Evolutionary conservation across 37 sponge, comb jelly and placozoan species (phyloP), one percentile per base, ranked within the genome.

Genomic region (Beroe ovata): DNA sequence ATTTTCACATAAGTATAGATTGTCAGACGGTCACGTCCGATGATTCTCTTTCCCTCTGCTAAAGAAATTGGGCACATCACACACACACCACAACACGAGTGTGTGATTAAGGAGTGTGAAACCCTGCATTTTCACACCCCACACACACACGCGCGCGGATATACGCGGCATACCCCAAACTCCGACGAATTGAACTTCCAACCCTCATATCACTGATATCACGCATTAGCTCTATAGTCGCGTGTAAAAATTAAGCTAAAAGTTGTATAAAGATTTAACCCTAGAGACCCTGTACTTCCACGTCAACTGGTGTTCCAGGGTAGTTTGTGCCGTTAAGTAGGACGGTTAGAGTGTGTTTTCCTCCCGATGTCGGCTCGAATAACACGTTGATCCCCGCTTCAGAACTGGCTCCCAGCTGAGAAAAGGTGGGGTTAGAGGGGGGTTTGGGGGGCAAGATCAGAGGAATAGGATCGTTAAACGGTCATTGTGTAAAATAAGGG

Each of bases 301-400:
- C 84, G 28, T 77, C 84, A 23, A 77, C 84, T 0, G 84, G 84
- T 0, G 84, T 77, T 0, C 84, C 84, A 0, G 84, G 84, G 84
- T 77, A 77, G 84, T 77, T 77, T 1, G 16, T 42, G 4, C 84
- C 84, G 54, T 39, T 42, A 42, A 77, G 28, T 23, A 77, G 26
- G 54, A 77, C 84, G 4, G 84, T 77, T 54, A 77, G 47, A 8
- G 84, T 77, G 84, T 77, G 84, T 77, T 77, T 77, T n/a, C 84
- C 84, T 16, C 84, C 84, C 33, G 26, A 35, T 1, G 22, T 77
- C 8, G 84, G 84, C 25, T 77, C 84, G 33, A 77, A 77, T 54
- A 77, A 54, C 4, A 77, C 54, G 84, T 77, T 77, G 8, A 77
- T 77, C 20, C 84, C 84, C 11, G 84, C 54, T 30, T 77, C 84